These are phyloP conservation scores for Lampris incognitus DNA, from an alignment of 2,113 vertebrate genomes.

Conservation along the genomic window DNA sequence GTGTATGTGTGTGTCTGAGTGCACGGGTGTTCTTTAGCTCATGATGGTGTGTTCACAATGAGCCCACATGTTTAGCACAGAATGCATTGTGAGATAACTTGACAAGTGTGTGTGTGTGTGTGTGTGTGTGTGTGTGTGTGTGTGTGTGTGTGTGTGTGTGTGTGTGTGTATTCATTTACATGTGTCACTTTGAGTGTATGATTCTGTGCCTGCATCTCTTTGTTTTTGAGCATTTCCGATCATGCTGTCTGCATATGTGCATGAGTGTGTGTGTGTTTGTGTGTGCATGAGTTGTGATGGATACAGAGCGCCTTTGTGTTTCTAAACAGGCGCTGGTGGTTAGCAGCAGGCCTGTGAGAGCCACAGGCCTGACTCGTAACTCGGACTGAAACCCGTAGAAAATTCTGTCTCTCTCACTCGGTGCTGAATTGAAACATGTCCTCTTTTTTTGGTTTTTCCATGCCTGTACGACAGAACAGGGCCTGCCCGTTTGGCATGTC, in stretches of 20 bases:
- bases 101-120: constrained; percentile 12
- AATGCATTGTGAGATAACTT: constrained; percentile 8
- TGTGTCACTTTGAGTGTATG: not conserved
- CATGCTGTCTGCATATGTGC: constrained; percentile 34
- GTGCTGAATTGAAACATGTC: constrained; percentile 3
- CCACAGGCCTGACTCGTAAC: constrained; percentile 40
- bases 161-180: not conserved
- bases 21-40: constrained; percentile 9
- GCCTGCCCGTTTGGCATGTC: constrained; percentile 23
- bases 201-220: constrained; percentile 14
- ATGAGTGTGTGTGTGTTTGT: constrained; percentile 15
- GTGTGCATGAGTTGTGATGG: constrained; percentile 13
- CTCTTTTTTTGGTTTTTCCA: constrained; percentile 21
- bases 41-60: constrained; percentile 24
- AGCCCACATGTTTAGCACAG: constrained; percentile 34
- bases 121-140: constrained; percentile 10
- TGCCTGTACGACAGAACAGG: constrained; percentile 3
- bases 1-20: constrained; percentile 2
- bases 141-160: not conserved
- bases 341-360: constrained; percentile 25
- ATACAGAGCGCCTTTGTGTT: constrained; percentile 64
- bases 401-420: constrained; percentile 52
- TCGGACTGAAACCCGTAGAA: constrained; percentile 51
- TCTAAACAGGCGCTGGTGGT: constrained; percentile 38
- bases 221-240: constrained; percentile 28